Conservation (phyloP, 2,888 invertebrate species). For the Pteria penguin region DNA sequence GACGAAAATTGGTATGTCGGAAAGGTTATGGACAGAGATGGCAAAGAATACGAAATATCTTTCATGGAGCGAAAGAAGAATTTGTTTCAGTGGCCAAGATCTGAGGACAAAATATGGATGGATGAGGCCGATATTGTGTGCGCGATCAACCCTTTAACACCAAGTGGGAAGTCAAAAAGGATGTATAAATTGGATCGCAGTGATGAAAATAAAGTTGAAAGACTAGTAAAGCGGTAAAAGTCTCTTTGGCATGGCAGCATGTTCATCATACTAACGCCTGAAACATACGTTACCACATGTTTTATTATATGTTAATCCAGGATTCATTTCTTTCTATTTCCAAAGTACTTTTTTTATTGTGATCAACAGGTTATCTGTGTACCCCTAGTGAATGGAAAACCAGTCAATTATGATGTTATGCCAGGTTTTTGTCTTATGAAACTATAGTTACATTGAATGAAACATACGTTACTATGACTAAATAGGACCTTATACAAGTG, state of each 20-base stretch:
- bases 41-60: conserved; percentile 9
- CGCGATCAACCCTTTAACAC: neutral
- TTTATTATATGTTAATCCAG: too few species aligned
- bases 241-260: neutral
- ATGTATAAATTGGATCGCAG: conserved; percentile 21
- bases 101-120: too few species aligned
- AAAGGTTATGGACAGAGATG: conserved; percentile 13
- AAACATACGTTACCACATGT: neutral
- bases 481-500: neutral
- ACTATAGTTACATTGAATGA: neutral
- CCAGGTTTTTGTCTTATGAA: neutral
- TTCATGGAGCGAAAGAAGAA: conserved; percentile 32
- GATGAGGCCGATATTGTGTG: too few species aligned
- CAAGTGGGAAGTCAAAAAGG: conserved; percentile 24
- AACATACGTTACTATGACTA: neutral
- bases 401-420: neutral
- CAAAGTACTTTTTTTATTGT: neutral
- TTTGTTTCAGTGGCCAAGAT: too few species aligned
- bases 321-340: neutral
- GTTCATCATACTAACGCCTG: neutral
- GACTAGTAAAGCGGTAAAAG: neutral
- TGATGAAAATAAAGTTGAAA: conserved; percentile 4
- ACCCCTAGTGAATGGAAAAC: neutral
- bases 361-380: neutral
- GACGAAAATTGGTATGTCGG: conserved; percentile 25